These are phyloP conservation scores for Melanargia galathea DNA, from an alignment of 2,888 invertebrate genomes.

Conservation along the genomic window DNA sequence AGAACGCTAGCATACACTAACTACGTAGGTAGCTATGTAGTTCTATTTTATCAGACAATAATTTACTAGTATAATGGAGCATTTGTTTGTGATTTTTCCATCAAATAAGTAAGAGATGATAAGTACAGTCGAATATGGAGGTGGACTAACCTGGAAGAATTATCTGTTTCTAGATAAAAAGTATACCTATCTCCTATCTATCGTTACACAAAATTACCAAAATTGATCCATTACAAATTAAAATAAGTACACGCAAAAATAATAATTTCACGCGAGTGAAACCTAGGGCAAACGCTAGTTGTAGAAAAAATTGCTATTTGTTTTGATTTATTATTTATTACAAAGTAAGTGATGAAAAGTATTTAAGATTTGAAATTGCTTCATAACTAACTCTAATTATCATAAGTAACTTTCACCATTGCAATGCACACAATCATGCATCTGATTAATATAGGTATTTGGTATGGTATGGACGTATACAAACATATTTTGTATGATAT, in stretches of 20 bases:
- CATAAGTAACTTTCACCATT: constrained; percentile 7
- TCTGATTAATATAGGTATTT: constrained; percentile 1
- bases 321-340: constrained; percentile 8
- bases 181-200: too few relatives aligned
- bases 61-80: too few relatives aligned
- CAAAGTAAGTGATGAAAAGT: constrained; percentile 8
- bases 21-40: too few relatives aligned
- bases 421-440: not conserved
- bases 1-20: too few relatives aligned
- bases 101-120: too few relatives aligned
- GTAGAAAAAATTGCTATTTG: not conserved
- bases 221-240: not conserved
- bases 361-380: constrained; percentile 6
- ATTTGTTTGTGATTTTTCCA: too few relatives aligned
- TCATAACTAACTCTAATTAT: not conserved
- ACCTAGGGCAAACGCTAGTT: not conserved
- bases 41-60: too few relatives aligned
- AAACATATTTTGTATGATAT: not conserved
- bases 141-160: too few relatives aligned
- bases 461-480: too few relatives aligned
- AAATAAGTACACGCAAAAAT: not conserved
- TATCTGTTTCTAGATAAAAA: too few relatives aligned
- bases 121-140: too few relatives aligned
- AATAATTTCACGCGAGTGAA: not conserved
- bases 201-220: too few relatives aligned